Evolutionary conservation across 2,888 invertebrate species (phyloP), one percentile per base, ranked within the genome.

Genomic region (Dolomedes plantarius): DNA sequence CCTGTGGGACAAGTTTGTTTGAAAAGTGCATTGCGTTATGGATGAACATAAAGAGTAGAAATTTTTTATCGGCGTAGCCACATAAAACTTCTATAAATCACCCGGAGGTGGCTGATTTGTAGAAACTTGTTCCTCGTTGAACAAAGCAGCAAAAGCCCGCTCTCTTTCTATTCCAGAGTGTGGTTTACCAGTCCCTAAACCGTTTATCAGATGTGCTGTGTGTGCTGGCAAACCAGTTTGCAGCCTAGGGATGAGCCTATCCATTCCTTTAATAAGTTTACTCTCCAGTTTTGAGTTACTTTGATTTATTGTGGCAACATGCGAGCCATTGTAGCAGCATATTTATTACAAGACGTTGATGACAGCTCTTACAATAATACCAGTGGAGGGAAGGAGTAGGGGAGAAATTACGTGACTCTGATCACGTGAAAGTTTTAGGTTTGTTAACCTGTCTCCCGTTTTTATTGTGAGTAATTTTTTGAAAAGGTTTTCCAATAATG

Each of bases 241-340:
- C 32, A 67, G 23, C 28, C 11, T 19, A 32, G 19, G 29, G 75
- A 75, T 41, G 75, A 72, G 19, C 62, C 75, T 68, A 69, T 64
- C 65, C 71, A 71, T 83, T 65, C 67, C 65, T 62, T 50, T 85
- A 85, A 85, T 85, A 85, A 85, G 77, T 81, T 81, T 81, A 69
- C 83, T 77, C 71, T 67, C 74, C 28, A 71, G 74, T 81, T 80
- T 80, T 65, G 69, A 75, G 69, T 75, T 56, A 28, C 72, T 77
- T 76, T 85, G 83, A 85, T 85, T 85, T 85, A 85, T 85, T 73
- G 77, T 39, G 39, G 83, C 41, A 77, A 85, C 83, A 85, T 77
- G 83, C 73, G 71, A 72, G 83, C 77, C 46, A 85, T 85, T 85
- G 83, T 85, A 85, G 39, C 77, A 73, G 67, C 83, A 68, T 77